A percentile compares a stretch with the other conserved stretches of the same genome.
These are phyloP conservation scores for Cranoglanis bouderius DNA, from an alignment of 2,113 vertebrate species.

Conservation along the genomic window DNA sequence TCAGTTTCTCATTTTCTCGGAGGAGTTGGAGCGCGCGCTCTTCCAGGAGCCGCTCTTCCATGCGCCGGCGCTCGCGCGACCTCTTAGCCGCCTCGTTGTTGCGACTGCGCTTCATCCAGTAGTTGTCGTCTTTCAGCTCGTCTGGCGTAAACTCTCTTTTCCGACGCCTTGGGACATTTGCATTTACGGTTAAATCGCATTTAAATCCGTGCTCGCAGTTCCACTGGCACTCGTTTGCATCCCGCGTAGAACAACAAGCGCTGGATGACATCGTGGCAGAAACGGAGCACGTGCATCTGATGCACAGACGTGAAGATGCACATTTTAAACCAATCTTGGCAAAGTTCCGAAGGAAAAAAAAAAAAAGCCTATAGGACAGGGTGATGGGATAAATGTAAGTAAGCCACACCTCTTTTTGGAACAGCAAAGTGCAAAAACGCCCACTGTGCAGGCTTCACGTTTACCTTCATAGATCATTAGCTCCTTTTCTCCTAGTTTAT, in stretches of 20 bases:
- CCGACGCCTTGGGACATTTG: constrained; percentile 39
- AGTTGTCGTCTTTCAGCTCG: constrained; percentile 58
- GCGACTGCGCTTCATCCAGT: constrained; percentile 64
- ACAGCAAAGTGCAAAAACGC: constrained; percentile 4
- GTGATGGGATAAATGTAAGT: neutral
- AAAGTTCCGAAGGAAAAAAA: neutral
- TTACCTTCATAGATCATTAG: neutral
- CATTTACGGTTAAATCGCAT: neutral
- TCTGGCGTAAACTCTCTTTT: constrained; percentile 61
- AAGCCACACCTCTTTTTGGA: constrained; percentile 23
- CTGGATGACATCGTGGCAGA: constrained; percentile 27
- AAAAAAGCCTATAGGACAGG: neutral
- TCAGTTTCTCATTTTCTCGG: constrained; percentile 63
- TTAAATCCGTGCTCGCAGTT: constrained; percentile 42
- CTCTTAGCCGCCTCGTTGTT: constrained; percentile 69
- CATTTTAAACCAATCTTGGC: neutral
- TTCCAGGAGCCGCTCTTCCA: constrained; percentile 62
- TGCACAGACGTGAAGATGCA: neutral
- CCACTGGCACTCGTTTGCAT: constrained; percentile 16
- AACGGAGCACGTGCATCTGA: neutral
- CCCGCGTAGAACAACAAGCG: neutral
- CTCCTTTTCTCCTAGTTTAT: neutral
- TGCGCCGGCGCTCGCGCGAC: constrained; percentile 63
- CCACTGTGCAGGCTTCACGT: constrained; percentile 21
- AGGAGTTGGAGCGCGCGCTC: constrained; percentile 59